phyloP scores from a whole-genome alignment of 2,113 vertebrate species.

The Centrocercus urophasianus region DNA sequence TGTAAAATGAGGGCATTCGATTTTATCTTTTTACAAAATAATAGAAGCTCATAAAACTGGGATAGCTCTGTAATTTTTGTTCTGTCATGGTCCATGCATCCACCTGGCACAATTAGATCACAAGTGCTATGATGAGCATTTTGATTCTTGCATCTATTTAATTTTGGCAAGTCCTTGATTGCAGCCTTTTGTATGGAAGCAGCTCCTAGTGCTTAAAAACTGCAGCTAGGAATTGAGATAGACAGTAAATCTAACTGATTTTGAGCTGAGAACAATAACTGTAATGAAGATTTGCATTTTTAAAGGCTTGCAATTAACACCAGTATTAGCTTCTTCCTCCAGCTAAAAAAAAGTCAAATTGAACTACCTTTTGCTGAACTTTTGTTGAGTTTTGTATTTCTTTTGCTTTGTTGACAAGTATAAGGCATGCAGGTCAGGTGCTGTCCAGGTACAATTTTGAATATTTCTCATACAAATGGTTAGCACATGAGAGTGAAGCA shows the following conservation, averaged over 20 bases:
- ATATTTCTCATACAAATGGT: neutral
- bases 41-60: conserved; percentile 26
- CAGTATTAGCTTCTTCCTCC: conserved; percentile 39
- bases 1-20: conserved; percentile 25
- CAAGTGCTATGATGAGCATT: conserved; percentile 45
- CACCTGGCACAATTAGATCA: conserved; percentile 59
- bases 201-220: conserved; percentile 26
- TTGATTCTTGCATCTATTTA: conserved; percentile 35
- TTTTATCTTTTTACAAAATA: conserved; percentile 22
- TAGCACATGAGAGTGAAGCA: neutral
- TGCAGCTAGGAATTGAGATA: conserved; percentile 55
- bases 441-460: neutral
- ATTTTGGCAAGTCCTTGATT: conserved; percentile 68
- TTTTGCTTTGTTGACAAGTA: neutral
- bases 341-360: conserved; percentile 23
- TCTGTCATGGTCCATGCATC: conserved; percentile 41
- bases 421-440: neutral
- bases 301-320: conserved; percentile 51
- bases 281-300: conserved; percentile 56
- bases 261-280: conserved; percentile 52
- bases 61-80: conserved; percentile 52
- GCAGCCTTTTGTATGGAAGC: conserved; percentile 32
- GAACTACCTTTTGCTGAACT: conserved; percentile 20
- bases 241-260: conserved; percentile 50
- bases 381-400: neutral